These are phyloP conservation scores for Schrankia costaestrigalis DNA, from an alignment of 2,888 invertebrate species.

Conservation along the genomic window DNA sequence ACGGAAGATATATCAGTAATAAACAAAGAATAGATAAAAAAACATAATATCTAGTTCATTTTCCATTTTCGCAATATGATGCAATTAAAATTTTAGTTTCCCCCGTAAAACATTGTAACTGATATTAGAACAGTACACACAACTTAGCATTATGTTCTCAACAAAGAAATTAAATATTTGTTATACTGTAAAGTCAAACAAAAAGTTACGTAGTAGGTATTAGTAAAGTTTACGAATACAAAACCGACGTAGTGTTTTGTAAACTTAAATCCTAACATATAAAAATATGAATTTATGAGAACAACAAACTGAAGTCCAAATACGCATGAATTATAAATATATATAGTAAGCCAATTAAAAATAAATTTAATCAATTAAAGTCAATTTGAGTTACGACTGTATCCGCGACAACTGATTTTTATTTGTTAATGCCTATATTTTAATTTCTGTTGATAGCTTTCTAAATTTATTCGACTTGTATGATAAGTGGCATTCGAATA, in stretches of 20 bases:
- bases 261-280: no score
- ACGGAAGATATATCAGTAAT: no score
- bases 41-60: no score
- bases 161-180: constrained; percentile 18
- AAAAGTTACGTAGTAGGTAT: no score
- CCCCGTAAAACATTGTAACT: constrained; percentile 1
- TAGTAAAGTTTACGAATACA: no score
- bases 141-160: constrained; percentile 8
- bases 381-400: constrained; percentile 37
- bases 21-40: no score
- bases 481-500: constrained; percentile 48
- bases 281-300: constrained; percentile 7
- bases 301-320: constrained; percentile 4
- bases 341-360: constrained; percentile 24
- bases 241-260: not conserved
- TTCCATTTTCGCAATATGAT: constrained; percentile 18
- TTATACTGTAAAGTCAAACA: constrained; percentile 2
- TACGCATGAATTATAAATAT: constrained; percentile 13
- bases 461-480: constrained; percentile 53
- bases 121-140: constrained; percentile 4
- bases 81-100: constrained; percentile 15
- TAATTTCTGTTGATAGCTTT: constrained; percentile 52
- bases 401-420: constrained; percentile 37
- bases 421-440: constrained; percentile 40
- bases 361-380: constrained; percentile 32